phyloP scores from a whole-genome alignment of 2,888 invertebrate genomes.

The Quadroppia sp. region DNA sequence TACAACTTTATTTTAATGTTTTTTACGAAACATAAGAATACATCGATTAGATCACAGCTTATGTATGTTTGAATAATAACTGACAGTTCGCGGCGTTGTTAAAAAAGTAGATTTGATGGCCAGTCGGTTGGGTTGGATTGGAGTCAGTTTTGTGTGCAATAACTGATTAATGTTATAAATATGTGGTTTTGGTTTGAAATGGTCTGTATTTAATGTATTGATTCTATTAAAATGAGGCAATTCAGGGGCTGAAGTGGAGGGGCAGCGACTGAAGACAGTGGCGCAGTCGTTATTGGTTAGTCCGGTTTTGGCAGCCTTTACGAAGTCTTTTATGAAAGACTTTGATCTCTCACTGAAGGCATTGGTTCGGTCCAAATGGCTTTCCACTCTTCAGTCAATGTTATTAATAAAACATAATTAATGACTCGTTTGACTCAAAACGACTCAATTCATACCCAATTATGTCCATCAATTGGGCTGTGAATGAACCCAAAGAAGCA shows the following conservation, averaged over 20 bases:
- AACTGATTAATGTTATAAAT: conserved; percentile 24
- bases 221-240: conserved; percentile 10
- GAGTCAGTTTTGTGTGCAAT: conserved; percentile 12
- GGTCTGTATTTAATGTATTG: background rate
- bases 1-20: background rate
- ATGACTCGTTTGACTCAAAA: background rate
- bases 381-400: conserved; percentile 36
- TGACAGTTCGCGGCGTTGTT: conserved; percentile 14
- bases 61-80: conserved; percentile 7
- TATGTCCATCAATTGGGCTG: conserved; percentile 35
- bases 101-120: background rate
- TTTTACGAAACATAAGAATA: background rate
- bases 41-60: conserved; percentile 25
- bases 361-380: conserved; percentile 38
- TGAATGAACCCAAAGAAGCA: conserved; percentile 35
- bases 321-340: conserved; percentile 43
- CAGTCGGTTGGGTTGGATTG: background rate
- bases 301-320: conserved; percentile 45
- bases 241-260: background rate
- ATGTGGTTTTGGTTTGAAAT: conserved; percentile 5
- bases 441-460: conserved; percentile 21
- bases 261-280: conserved; percentile 20
- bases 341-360: conserved; percentile 36
- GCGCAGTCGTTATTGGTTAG: conserved; percentile 44
- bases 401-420: background rate